Evolutionary conservation across 2,888 invertebrate genomes (phyloP), one percentile per base, ranked within the genome.

Genomic region (Neocrepidodera transversa): DNA sequence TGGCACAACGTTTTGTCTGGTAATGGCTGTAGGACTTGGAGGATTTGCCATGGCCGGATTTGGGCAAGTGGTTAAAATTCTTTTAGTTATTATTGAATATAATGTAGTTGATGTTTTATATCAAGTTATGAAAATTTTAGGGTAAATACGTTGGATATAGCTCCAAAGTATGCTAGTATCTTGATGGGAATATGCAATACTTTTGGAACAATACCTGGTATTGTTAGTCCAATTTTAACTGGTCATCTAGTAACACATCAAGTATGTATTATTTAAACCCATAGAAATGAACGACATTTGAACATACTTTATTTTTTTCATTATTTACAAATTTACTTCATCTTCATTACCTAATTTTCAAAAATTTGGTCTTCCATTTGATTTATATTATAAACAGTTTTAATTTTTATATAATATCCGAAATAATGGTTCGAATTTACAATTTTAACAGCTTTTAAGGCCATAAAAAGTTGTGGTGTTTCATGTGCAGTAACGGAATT

Each of bases 151-250:
- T 80, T 96, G 76, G 96, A 96, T 77, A 87, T 96, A 51, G 95
- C 95, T 0, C 95, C 95, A 0, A 92, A 92, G 62, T 93, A 92
- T 81, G 95, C 95, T 7, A 91, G 95, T 75, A 87, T 96, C 0
- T 79, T 96, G 53, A 94, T 96, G 94, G 96, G 95, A 0, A 82
- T 95, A 7, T 91, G 93, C 7, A 96, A 96, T 79, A 95, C 95
- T 0, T 82, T 95, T 64, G 96, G 93, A 0, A 95, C 95, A 0
- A 80, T 96, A 50, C 95, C 96, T 0, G 96, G 96, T 20, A 94
- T 96, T 70, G 81, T 95, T n/a, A 92, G 93, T 74, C 96, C 95
- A 0, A 84, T 89, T 8, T 79, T 74, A 17, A 64, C 72, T 11
- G 74, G 73, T 52, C 71, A 73, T 60, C 66, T 74, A 23, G 68